Evolutionary conservation across 2,797 vertebrate genomes (phyloP), one percentile per base, ranked within the genome.

Genomic region (Zalophus californianus): DNA sequence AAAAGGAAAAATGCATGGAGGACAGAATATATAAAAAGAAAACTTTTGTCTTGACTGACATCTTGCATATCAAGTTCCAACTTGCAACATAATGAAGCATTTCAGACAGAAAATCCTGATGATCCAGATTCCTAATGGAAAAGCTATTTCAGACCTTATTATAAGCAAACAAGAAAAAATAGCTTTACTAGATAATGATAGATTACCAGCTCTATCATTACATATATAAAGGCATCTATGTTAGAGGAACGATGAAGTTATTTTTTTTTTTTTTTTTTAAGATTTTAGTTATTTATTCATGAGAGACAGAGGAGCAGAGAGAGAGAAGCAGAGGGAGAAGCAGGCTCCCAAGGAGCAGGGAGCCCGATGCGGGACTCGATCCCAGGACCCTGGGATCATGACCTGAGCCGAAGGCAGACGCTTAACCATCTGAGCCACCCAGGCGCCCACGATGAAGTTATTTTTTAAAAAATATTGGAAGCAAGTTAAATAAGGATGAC

Each of bases 31-130:
- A 93, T 32, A 96, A 80, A 91, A 88, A 90, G 29, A 72, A 48
- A 79, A 70, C 7, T 85, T 92, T 78, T 50, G 56, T 80, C 56
- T 86, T 93, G 83, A 93, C 70, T 89, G 83, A 89, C 93, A 90
- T 50, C 68, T 80, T 84, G 41, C 15, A 80, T 25, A 44, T 95
- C 95, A 96, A 94, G 96, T 94, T 97, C 48, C 35, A 94, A 86
- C 90, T 91, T 96, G 94, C 38, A 93, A 35, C 32, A 58, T 92
- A 94, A 96, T 93, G 60, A 93, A 73, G 50, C 23, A 92, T 86
- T 97, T 96, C 80, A 96, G 85, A 96, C 50, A 70, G 80, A 95
- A 96, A 96, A 96, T 92, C 87, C 79, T 96, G 87, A 92, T 92
- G 90, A 92, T 92, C 68, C 80, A 77, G 92, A 86, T 89, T 94